Conservation (phyloP, 2,113 vertebrate species). For the Cephalopterus ornatus region DNA sequence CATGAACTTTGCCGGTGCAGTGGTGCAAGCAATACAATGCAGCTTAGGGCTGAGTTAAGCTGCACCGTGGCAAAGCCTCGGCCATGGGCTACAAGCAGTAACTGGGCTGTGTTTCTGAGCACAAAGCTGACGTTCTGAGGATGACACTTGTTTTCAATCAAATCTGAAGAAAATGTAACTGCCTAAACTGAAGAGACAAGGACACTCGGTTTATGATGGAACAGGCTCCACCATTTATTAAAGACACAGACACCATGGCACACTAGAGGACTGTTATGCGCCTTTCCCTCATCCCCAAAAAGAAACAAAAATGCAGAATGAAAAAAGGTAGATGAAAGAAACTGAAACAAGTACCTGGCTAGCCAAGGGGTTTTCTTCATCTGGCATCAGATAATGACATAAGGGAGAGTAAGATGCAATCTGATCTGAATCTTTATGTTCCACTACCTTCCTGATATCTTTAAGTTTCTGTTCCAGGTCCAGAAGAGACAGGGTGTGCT, state of each 20-base stretch:
- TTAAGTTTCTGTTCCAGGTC: constrained; percentile 89
- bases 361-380: constrained; percentile 89
- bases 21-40: neutral
- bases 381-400: constrained; percentile 91
- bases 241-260: neutral
- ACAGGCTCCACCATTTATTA: accelerated
- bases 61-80: neutral
- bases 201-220: neutral
- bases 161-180: neutral
- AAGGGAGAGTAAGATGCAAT: constrained; percentile 68
- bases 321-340: neutral
- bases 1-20: neutral
- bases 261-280: neutral
- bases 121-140: neutral
- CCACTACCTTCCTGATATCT: constrained; percentile 85
- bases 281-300: neutral
- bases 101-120: neutral
- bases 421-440: constrained; percentile 65
- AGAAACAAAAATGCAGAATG: neutral
- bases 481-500: constrained; percentile 88
- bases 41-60: neutral
- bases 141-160: neutral
- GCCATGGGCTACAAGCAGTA: neutral
- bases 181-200: neutral
- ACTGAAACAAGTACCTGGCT: constrained; percentile 80